Evolutionary conservation across 2,797 vertebrate species (phyloP).

Genomic region (Melanotaenia maccullochi): DNA sequence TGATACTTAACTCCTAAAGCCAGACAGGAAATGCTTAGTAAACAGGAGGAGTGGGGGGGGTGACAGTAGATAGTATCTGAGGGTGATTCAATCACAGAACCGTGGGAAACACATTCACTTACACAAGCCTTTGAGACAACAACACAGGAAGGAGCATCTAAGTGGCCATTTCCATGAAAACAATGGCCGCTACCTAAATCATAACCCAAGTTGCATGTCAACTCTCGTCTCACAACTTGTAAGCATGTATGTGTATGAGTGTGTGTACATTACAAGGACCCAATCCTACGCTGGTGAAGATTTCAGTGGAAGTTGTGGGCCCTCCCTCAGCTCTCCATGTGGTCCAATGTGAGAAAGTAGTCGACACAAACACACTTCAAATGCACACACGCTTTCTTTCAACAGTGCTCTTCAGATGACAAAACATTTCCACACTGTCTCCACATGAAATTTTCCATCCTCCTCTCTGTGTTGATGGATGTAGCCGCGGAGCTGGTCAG

Average conservation of each 20-base stretch:
- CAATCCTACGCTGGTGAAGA: slow-evolving; percentile 22
- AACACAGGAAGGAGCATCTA: slow-evolving; percentile 71
- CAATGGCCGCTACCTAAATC: slow-evolving; percentile 25
- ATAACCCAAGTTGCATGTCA: slow-evolving; percentile 33
- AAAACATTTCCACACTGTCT: slow-evolving; percentile 70
- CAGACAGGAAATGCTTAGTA: slow-evolving; percentile 73
- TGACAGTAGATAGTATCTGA: slow-evolving; percentile 75
- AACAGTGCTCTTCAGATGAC: slow-evolving; percentile 68
- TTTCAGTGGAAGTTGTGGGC: slow-evolving; percentile 18
- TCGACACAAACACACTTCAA: slow-evolving; percentile 65
- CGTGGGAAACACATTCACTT: slow-evolving; percentile 66
- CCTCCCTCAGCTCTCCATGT: slow-evolving; percentile 52
- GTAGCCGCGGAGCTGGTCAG: slow-evolving; percentile 36
- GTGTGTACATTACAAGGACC: slow-evolving; percentile 1
- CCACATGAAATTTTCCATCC: slow-evolving; percentile 62
- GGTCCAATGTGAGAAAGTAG: slow-evolving; percentile 72
- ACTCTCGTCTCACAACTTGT: slow-evolving; percentile 54
- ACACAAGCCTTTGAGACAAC: slow-evolving; percentile 54
- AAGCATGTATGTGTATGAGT: neutral
- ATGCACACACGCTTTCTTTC: slow-evolving; percentile 60
- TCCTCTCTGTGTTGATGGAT: slow-evolving; percentile 65
- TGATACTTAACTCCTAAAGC: slow-evolving; percentile 68
- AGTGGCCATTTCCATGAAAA: slow-evolving; percentile 65
- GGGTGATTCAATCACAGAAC: slow-evolving; percentile 66
- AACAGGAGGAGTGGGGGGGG: slow-evolving; percentile 38